Percentiles rank a stretch among this genome's conserved stretches.
phyloP scores from a whole-genome alignment of 2,888 invertebrate species.

The Drosophila sordidula region DNA sequence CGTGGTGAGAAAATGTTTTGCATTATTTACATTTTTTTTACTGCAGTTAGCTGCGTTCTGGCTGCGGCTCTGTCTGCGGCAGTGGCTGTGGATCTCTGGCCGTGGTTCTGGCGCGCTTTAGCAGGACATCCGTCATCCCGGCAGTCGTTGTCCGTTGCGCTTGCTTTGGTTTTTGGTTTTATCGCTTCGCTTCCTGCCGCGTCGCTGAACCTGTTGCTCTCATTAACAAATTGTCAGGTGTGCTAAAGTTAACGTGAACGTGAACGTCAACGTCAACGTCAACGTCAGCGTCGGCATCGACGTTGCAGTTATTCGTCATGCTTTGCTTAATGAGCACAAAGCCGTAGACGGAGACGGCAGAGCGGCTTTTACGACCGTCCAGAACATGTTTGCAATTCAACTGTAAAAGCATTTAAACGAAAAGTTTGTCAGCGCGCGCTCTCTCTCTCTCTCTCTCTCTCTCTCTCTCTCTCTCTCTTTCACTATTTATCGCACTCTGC shows the following conservation, averaged over 20 bases:
- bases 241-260: constrained; percentile 47
- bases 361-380: constrained; percentile 31
- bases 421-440: constrained; percentile 44
- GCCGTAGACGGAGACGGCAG: constrained; percentile 1
- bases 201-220: constrained; percentile 71
- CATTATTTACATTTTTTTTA: constrained; percentile 71
- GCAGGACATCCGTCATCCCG: constrained; percentile 76
- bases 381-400: constrained; percentile 68
- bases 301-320: constrained; percentile 76
- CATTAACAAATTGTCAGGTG: constrained; percentile 80
- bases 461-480: background rate
- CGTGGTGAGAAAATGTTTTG: constrained; percentile 81
- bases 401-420: constrained; percentile 71
- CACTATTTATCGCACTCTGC: too few relatives aligned
- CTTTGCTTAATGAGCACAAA: constrained; percentile 73
- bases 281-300: constrained; percentile 21
- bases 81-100: background rate
- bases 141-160: constrained; percentile 65
- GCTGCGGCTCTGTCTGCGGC: constrained; percentile 21
- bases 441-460: background rate
- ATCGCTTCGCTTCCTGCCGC: constrained; percentile 80
- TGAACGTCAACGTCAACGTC: constrained; percentile 25
- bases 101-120: constrained; percentile 21
- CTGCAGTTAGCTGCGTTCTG: constrained; percentile 25
- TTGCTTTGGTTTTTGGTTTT: constrained; percentile 74